Evolutionary conservation across 2,888 invertebrate species (phyloP), one percentile per base, ranked within the genome.

Genomic region (Orchestes rusci): DNA sequence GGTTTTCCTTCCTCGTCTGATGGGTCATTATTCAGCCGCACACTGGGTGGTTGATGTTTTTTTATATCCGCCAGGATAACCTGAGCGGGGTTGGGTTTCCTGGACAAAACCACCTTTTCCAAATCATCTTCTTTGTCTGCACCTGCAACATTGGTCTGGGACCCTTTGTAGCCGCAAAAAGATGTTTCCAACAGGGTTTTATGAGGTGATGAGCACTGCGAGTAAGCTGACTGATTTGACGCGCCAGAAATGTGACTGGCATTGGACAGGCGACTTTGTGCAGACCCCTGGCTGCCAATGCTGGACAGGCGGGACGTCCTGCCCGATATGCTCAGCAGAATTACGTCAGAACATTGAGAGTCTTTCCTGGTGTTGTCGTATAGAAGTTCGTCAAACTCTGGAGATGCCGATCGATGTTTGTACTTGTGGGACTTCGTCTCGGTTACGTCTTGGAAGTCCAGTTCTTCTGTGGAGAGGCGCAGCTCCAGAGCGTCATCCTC

Each of bases 101-200:
- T 71, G 31, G 80, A 59, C 52, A 80, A 58, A 12, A 62, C 62
- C 39, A 74, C 69, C 53, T 76, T 77, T 2, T 75, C 73, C 45
- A 75, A 69, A n/a, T 70, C 70, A 53, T 75, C 74, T 3, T 55
- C 54, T 56, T 66, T 64, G 28, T 29, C 54, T 57, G 64, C 59
- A 59, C 63, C 67, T 45, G 54, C 50, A 16, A 45, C 19, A 29
- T 48, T 45, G 4, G 38, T 33, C 28, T 57, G 56, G 2, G 63
- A 62, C 1, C 87, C 84, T 60, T 87, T 88, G 37, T 82, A 84
- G 1, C 91, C 91, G 67, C 90, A 91, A 66, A 92, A 92, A 0
- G 90, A 90, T 1, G 91, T 92, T 70, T 91, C 91, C 45, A 91
- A 73, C 42, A 90, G 73, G 80, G 89, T 88, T 66, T 84, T 85